A percentile compares a stretch with the other conserved stretches of the same genome.
phyloP scores from a whole-genome alignment of 2,797 vertebrate species.

The Coregonus suidteri region DNA sequence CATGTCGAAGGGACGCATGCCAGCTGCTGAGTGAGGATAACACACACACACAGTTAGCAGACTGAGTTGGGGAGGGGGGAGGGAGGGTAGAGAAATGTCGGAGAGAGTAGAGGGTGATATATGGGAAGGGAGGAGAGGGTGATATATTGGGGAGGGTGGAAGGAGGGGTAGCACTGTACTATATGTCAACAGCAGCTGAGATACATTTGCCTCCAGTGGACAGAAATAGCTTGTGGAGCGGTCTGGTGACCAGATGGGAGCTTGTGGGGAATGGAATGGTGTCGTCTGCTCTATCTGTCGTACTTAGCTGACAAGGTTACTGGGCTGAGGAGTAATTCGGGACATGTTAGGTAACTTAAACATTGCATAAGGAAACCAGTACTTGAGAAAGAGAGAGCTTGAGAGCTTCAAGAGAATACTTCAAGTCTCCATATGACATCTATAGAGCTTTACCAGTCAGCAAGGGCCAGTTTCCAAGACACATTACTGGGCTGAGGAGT shows the following conservation, averaged over 20 bases:
- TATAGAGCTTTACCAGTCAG: too few species aligned
- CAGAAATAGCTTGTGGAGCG: conserved; percentile 39
- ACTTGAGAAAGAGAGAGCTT: conserved; percentile 7
- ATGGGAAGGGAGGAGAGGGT: conserved; percentile 1
- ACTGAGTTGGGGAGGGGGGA: conserved; percentile 15
- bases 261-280: conserved; percentile 13
- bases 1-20: conserved; percentile 81
- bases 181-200: conserved; percentile 31
- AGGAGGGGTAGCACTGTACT: neutral
- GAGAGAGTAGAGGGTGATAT: too few species aligned
- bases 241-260: conserved; percentile 40
- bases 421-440: neutral
- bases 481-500: conserved; percentile 26
- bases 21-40: conserved; percentile 59
- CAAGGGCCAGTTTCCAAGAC: too few species aligned
- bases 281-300: conserved; percentile 10
- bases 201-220: conserved; percentile 29
- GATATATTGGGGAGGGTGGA: neutral
- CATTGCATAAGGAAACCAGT: neutral
- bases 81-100: conserved; percentile 3
- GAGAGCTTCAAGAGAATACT: neutral
- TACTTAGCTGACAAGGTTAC: conserved; percentile 49
- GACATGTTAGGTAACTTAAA: neutral
- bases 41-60: conserved; percentile 9
- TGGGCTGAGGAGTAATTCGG: conserved; percentile 34